These are phyloP conservation scores for Maccullochella peelii DNA, from an alignment of 2,113 vertebrate genomes.

Conservation along the genomic window DNA sequence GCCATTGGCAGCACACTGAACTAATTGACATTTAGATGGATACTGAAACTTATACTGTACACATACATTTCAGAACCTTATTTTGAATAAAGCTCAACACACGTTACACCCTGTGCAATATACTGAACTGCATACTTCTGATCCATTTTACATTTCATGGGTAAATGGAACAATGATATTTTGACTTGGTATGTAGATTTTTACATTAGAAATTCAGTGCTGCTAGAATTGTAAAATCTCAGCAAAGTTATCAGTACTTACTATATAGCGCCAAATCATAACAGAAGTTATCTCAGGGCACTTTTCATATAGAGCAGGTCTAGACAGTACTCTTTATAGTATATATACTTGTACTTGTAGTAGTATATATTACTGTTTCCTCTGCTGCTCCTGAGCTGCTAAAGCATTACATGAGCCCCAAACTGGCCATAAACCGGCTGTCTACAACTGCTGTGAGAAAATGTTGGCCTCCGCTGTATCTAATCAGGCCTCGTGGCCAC, in stretches of 20 bases:
- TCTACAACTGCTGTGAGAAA: slow-evolving; percentile 15
- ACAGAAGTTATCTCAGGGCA: too few species aligned
- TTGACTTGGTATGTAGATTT: background rate
- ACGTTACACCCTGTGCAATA: background rate
- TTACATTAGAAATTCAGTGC: background rate
- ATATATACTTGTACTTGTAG: slow-evolving; percentile 1
- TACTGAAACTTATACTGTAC: background rate
- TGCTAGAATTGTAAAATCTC: background rate
- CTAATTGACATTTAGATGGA: background rate
- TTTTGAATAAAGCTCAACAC: background rate
- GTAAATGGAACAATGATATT: background rate
- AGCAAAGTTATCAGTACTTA: background rate
- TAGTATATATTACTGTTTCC: background rate
- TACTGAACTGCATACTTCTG: too few species aligned
- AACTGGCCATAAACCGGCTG: slow-evolving; percentile 23
- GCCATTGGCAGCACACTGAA: background rate
- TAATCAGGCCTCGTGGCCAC: slow-evolving; percentile 43
- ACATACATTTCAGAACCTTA: background rate
- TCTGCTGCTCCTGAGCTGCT: slow-evolving; percentile 22
- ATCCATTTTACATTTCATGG: background rate
- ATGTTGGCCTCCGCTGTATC: slow-evolving; percentile 29
- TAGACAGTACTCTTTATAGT: too few species aligned
- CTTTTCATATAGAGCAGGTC: too few species aligned
- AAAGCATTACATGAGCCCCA: slow-evolving; percentile 12
- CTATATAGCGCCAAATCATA: too few species aligned